Conservation (phyloP, 2,797 vertebrate genomes). For the Hydrocynus forskahlii region DNA sequence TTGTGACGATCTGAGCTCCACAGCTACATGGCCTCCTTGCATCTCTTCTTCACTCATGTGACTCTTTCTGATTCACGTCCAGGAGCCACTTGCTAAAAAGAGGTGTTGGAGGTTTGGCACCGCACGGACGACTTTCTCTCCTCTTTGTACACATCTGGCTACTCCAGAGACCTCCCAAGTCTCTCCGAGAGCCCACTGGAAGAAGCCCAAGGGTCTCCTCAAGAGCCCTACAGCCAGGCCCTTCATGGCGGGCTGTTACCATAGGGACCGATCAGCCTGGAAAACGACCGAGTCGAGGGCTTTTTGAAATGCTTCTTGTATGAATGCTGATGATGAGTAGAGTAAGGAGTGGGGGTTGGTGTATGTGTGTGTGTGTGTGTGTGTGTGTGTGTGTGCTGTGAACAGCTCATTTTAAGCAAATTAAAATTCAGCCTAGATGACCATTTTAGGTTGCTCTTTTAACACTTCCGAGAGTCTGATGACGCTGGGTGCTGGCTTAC, state of each 20-base stretch:
- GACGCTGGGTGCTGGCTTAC: not conserved
- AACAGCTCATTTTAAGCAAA: conserved; percentile 47
- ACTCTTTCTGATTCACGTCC: not conserved
- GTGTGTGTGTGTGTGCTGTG: conserved; percentile 41
- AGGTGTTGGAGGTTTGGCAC: conserved; percentile 19
- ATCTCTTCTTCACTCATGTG: conserved; percentile 41
- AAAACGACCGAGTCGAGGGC: conserved; percentile 33
- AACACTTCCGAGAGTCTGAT: not conserved
- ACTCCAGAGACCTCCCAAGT: not conserved
- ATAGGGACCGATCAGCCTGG: conserved; percentile 60
- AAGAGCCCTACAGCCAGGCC: conserved; percentile 32
- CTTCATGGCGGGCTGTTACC: conserved; percentile 56
- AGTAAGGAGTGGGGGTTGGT: not conserved
- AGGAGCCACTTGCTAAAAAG: not conserved
- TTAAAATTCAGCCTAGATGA: conserved; percentile 40
- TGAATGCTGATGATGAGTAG: conserved; percentile 61
- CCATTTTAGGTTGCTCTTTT: conserved; percentile 21
- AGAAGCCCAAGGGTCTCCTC: conserved; percentile 41
- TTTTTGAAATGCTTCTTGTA: conserved; percentile 56
- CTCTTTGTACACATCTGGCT: conserved; percentile 39
- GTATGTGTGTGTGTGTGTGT: not conserved
- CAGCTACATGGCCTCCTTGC: conserved; percentile 21
- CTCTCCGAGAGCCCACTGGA: not conserved
- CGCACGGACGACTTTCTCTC: not conserved
- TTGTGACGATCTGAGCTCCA: conserved; percentile 36